These are phyloP conservation scores for Sinocyclocheilus grahami DNA, from an alignment of 2,113 vertebrate species.

Conservation along the genomic window DNA sequence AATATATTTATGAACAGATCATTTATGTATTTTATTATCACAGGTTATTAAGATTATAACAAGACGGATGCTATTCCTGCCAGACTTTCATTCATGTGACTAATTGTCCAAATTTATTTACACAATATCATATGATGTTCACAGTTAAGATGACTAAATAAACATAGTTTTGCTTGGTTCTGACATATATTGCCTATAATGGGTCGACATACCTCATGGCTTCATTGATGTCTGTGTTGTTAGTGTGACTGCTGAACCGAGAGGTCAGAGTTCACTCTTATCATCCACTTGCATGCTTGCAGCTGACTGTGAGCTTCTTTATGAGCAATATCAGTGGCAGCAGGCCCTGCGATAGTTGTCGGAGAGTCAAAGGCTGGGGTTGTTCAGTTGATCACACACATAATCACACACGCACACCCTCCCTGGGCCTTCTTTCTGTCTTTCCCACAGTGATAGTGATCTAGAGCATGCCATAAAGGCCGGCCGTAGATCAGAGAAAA, in stretches of 20 bases:
- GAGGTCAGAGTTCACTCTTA: slow-evolving; percentile 56
- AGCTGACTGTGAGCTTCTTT: slow-evolving; percentile 48
- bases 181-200: slow-evolving; percentile 3
- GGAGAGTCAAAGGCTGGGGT: slow-evolving; percentile 45
- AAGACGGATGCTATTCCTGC: background rate
- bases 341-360: slow-evolving; percentile 32
- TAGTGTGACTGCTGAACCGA: slow-evolving; percentile 20
- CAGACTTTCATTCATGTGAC: slow-evolving; percentile 17
- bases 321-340: slow-evolving; percentile 57
- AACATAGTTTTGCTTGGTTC: slow-evolving; percentile 13
- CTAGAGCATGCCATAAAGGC: slow-evolving; percentile 61
- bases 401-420: slow-evolving; percentile 28
- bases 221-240: slow-evolving; percentile 38
- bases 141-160: slow-evolving; percentile 39
- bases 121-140: slow-evolving; percentile 24
- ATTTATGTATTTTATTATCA: background rate
- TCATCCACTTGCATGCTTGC: slow-evolving; percentile 36
- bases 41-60: background rate
- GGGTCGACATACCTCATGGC: slow-evolving; percentile 25
- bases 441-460: slow-evolving; percentile 64
- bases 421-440: slow-evolving; percentile 47
- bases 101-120: slow-evolving; percentile 28
- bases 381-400: slow-evolving; percentile 37
- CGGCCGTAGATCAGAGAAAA: slow-evolving; percentile 56
- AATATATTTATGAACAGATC: background rate